Base-by-base conservation (phyloP, 1,140 invertebrate species). In the Penaeus japonicus region DNA sequence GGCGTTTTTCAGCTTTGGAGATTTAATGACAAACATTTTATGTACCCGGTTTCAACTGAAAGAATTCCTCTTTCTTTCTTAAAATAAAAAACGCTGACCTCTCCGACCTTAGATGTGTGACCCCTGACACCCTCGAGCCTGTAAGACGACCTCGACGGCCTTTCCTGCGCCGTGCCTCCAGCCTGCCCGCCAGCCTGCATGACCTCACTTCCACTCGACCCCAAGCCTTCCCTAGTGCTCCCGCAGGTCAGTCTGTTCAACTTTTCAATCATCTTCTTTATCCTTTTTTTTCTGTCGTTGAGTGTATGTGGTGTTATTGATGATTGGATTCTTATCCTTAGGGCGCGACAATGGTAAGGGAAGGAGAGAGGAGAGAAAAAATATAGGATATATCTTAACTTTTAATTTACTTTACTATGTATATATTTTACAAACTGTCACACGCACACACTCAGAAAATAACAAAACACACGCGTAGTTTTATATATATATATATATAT, bases 61-160 rank as follows among this genome's bases (percentile, higher is more conserved):
- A 4, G 39, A 39, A 39, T 39, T 24, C n/a, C 27, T 55, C 39
- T 39, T 10, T 39, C 39, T 39, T 10, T n/a, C n/a, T n/a, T n/a
- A n/a, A n/a, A n/a, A n/a, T 0, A 39, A 39, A 39, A 17, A 27
- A 57, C 4, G 12, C 22, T 32, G 4, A 35, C 32, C 80, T 57
- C 22, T 35, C 57, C 30, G 4, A 18, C 39, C 22, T 35, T 79
- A 83, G 77, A 39, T 88, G 77, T 20, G 78, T 88, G 30, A 88
- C 86, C 22, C 80, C 86, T 20, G 80, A 83, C 70, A 83, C 86
- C 47, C 65, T 88, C 15, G 86, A 88, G 30, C 86, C 86, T 0
- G 22, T 88, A 3, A 35, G 86, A 2, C 59, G 86, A 0, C 79
- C 86, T 3, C 59, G 86, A 17, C 79, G 53, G 0, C 62, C 30